Evolutionary conservation across 2,888 invertebrate species (phyloP).

Genomic region (Drosophila lutescens): DNA sequence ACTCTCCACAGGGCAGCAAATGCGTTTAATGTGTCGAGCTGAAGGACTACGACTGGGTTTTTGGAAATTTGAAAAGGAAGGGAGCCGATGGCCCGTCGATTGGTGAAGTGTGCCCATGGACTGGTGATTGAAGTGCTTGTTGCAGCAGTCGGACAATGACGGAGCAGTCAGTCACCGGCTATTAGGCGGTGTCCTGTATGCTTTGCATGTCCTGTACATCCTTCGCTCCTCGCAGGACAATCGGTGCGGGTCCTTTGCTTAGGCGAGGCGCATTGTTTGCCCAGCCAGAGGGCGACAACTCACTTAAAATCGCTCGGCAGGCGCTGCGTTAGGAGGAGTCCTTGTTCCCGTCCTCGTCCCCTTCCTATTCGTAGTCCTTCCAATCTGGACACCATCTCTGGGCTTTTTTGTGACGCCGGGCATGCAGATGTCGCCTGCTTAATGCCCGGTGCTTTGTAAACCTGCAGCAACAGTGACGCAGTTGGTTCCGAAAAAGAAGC

Average conservation of each 20-base stretch:
- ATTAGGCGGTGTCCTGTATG: constrained; percentile 57
- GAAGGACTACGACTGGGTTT: constrained; percentile 18
- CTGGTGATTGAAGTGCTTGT: constrained; percentile 68
- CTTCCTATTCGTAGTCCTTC: not conserved
- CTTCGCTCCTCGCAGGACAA: constrained; percentile 52
- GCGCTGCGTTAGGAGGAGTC: constrained; percentile 10
- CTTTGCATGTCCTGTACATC: constrained; percentile 36
- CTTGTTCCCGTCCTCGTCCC: not conserved
- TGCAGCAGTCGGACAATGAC: constrained; percentile 27
- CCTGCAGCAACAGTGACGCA: constrained; percentile 36
- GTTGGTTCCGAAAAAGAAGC: constrained; percentile 5
- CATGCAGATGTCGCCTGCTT: constrained; percentile 40
- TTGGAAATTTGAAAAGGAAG: constrained; percentile 21
- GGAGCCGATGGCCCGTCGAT: constrained; percentile 9
- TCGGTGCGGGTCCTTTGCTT: constrained; percentile 25
- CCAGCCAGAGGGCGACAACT: constrained; percentile 60
- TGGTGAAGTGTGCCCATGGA: constrained; percentile 50
- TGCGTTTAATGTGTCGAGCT: constrained; percentile 45
- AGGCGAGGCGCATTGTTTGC: constrained; percentile 64
- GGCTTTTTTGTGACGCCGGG: constrained; percentile 38
- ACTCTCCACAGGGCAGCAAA: constrained; percentile 52
- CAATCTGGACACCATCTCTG: constrained; percentile 13
- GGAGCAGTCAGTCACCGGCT: constrained; percentile 44
- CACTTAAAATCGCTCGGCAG: constrained; percentile 59
- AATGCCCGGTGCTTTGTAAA: constrained; percentile 50